Percentiles rank a stretch among this genome's conserved stretches.
phyloP scores from a whole-genome alignment of 2,888 invertebrate species.

The Oxystoma pomonae region DNA sequence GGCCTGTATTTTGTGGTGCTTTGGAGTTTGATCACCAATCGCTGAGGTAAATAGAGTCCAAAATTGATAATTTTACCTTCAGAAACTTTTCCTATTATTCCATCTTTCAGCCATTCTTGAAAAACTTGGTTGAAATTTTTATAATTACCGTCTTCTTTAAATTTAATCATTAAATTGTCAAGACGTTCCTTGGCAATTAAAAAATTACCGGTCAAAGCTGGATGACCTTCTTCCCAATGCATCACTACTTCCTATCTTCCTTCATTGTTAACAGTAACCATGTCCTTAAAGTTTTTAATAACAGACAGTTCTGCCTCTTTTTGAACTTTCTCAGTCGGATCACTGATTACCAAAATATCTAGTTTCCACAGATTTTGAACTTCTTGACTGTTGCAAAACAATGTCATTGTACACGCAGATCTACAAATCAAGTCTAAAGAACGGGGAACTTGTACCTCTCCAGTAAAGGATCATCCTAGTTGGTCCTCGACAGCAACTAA shows the following conservation, averaged over 20 bases:
- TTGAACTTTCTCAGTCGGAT: no score
- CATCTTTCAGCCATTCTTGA: conserved; percentile 19
- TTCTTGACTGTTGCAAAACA: no score
- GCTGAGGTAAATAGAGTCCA: conserved; percentile 15
- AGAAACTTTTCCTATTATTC: conserved; percentile 19
- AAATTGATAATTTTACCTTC: neutral
- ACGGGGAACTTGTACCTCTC: neutral
- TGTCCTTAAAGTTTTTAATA: conserved; percentile 18
- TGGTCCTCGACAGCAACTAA: neutral
- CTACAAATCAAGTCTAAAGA: neutral
- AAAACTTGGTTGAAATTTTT: conserved; percentile 18
- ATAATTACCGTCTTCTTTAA: conserved; percentile 13
- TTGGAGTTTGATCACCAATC: conserved; percentile 16
- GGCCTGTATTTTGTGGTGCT: conserved; percentile 30
- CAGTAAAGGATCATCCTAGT: neutral
- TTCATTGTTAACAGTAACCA: conserved; percentile 11
- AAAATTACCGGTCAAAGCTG: conserved; percentile 17
- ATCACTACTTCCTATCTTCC: conserved; percentile 24
- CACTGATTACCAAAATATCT: no score
- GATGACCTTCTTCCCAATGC: conserved; percentile 22
- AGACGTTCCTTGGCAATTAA: conserved; percentile 17
- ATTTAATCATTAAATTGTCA: no score
- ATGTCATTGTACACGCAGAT: neutral
- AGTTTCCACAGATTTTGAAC: no score
- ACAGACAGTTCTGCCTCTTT: conserved; percentile 8